phyloP scores from a whole-genome alignment of 30 jellyfish, hydroid and myxozoan species.

The Aurelia aurita region DNA sequence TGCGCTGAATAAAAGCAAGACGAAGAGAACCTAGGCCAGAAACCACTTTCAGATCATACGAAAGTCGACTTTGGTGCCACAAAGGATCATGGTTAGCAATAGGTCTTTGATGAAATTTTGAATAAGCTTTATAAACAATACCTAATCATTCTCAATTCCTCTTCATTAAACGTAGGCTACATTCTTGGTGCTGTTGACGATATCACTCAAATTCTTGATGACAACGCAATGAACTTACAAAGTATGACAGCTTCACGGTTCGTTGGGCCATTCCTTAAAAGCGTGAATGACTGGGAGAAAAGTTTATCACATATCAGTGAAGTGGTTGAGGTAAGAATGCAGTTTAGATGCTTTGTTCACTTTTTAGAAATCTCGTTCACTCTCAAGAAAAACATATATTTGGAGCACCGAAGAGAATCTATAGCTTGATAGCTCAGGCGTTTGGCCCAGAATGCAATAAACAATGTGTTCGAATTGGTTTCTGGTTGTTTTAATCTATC shows the following conservation, averaged over 20 bases:
- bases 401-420: too few species aligned
- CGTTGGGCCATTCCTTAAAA: constrained; percentile 96
- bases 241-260: constrained; percentile 98
- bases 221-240: constrained; percentile 95
- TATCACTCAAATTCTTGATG: constrained; percentile 88
- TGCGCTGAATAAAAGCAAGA: too few species aligned
- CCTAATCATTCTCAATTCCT: too few species aligned
- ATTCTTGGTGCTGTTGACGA: constrained; percentile 97
- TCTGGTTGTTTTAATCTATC: not conserved
- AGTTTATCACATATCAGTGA: constrained; percentile 95
- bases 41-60: too few species aligned
- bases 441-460: too few species aligned
- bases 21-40: too few species aligned
- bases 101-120: too few species aligned
- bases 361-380: not conserved
- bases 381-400: too few species aligned
- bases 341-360: not conserved
- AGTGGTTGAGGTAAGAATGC: constrained; percentile 86
- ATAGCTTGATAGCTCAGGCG: too few species aligned
- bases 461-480: not conserved
- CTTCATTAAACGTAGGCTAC: constrained; percentile 37
- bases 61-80: too few species aligned
- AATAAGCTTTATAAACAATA: too few species aligned
- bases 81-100: too few species aligned
- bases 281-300: constrained; percentile 96